Evolutionary conservation across 2,888 invertebrate species (phyloP).

Genomic region (Diabrotica balteata): DNA sequence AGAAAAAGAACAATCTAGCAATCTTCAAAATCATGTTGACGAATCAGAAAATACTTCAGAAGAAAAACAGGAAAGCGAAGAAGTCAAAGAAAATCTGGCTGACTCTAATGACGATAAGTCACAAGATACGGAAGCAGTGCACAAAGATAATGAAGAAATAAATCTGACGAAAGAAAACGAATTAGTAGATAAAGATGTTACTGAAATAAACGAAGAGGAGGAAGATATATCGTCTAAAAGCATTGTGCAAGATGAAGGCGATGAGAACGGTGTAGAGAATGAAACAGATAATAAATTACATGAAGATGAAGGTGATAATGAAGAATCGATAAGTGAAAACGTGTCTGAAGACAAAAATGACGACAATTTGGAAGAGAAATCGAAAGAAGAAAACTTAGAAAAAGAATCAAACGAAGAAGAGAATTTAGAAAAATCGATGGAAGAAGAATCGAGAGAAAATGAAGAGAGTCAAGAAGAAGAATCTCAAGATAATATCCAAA

Average conservation of each 20-base stretch:
- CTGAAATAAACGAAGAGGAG: background rate
- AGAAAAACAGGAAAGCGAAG: constrained; percentile 10
- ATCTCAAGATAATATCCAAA: constrained; percentile 6
- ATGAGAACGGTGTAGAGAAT: background rate
- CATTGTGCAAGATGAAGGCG: background rate
- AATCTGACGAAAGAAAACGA: background rate
- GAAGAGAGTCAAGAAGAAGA: constrained; percentile 12
- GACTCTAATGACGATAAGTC: constrained; percentile 8
- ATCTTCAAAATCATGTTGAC: background rate
- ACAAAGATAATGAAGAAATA: constrained; percentile 7
- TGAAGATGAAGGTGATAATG: background rate
- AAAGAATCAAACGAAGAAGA: constrained; percentile 19
- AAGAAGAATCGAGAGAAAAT: constrained; percentile 6
- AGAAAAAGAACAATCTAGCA: too few relatives aligned
- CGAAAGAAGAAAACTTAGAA: constrained; percentile 9
- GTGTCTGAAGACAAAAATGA: background rate
- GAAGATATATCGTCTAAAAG: constrained; percentile 9
- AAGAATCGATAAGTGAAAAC: background rate
- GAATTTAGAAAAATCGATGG: background rate
- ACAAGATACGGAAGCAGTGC: constrained; percentile 6
- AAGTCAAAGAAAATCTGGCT: constrained; percentile 3
- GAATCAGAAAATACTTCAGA: constrained; percentile 8
- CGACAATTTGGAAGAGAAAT: constrained; percentile 6
- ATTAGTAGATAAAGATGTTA: background rate
- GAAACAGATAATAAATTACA: constrained; percentile 1